Conservation (phyloP, 2,888 invertebrate genomes). For the Marasmarcha lunaedactyla region DNA sequence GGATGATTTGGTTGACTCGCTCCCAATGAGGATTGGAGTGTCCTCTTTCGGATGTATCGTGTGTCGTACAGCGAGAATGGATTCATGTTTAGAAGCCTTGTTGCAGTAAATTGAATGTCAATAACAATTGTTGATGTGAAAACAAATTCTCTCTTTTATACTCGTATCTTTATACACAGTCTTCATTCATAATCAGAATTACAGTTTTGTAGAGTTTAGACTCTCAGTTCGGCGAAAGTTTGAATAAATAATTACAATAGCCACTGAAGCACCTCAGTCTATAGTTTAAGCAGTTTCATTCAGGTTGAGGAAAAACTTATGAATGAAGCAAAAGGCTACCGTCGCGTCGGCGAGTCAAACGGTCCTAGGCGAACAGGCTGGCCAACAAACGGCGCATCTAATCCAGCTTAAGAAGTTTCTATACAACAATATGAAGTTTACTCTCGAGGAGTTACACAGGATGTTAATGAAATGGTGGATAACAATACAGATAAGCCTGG, state of each 20-base stretch:
- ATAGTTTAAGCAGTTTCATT: conserved; percentile 3
- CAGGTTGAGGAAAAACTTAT: too few relatives aligned
- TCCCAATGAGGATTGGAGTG: conserved; percentile 17
- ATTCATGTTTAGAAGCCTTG: background rate
- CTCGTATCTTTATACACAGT: too few relatives aligned
- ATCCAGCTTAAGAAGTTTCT: conserved; percentile 27
- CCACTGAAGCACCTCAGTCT: conserved; percentile 3
- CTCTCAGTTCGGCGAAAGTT: too few relatives aligned
- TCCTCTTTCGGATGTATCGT: conserved; percentile 1
- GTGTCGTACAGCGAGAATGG: background rate
- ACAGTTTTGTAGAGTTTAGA: too few relatives aligned
- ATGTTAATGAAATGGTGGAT: conserved; percentile 41
- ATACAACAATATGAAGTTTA: conserved; percentile 42
- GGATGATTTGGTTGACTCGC: conserved; percentile 29
- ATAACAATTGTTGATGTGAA: background rate
- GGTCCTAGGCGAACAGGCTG: background rate
- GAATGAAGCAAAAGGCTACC: background rate
- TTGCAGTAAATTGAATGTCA: background rate
- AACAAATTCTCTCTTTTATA: too few relatives aligned
- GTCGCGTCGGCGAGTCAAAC: background rate
- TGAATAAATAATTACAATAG: too few relatives aligned
- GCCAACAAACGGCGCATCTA: conserved; percentile 20
- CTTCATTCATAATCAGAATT: background rate
- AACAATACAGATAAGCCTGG: conserved; percentile 38
- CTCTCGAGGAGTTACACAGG: conserved; percentile 36